Base-by-base conservation (phyloP, 2,888 invertebrate species). In the Unio delphinus region DNA sequence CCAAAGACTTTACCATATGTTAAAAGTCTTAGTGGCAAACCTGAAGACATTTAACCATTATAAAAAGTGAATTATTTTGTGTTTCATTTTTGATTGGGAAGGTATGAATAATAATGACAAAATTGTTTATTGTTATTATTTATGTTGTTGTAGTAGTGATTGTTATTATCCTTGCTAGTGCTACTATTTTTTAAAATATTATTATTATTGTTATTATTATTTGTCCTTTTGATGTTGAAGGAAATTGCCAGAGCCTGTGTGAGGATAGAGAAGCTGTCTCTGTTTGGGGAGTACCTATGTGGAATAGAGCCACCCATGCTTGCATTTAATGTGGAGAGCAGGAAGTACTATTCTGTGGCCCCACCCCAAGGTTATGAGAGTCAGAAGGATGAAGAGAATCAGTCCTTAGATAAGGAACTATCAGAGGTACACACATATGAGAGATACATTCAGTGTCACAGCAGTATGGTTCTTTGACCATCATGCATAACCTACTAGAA, bases 231-330 rank as follows among this genome's bases (percentile, higher is more conserved):
- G 0, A 80, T 73, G 64, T 69, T 74, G 11, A 69, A 93, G 92
- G 95, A 95, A 89, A 90, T 93, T 70, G 94, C 94, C 4, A 94
- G 94, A 86, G 93, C 94, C 89, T 93, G 93, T 78, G 90, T 95
- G 70, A 92, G 96, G 76, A 92, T 95, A 68, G 92, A 93, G 81
- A 94, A 94, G 87, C 91, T 96, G 76, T 92, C 94, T 64, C 94
- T 95, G 91, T 95, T 96, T 91, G 95, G 95, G 55, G 94, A 94
- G 89, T 95, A 93, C 91, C 92, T 95, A 69, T 96, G 95, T 87
- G 96, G 96, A 26, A 93, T 95, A 79, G 95, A 95, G 85, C 95
- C 95, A n/a, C 95, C 95, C 0, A 95, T 96, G 75, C 91, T 96
- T 77, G 93, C 94, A 80, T 91, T 86, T 73, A 82, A 86, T 77